These are phyloP conservation scores for Fulica atra DNA, from an alignment of 2,113 vertebrate species.

Conservation along the genomic window DNA sequence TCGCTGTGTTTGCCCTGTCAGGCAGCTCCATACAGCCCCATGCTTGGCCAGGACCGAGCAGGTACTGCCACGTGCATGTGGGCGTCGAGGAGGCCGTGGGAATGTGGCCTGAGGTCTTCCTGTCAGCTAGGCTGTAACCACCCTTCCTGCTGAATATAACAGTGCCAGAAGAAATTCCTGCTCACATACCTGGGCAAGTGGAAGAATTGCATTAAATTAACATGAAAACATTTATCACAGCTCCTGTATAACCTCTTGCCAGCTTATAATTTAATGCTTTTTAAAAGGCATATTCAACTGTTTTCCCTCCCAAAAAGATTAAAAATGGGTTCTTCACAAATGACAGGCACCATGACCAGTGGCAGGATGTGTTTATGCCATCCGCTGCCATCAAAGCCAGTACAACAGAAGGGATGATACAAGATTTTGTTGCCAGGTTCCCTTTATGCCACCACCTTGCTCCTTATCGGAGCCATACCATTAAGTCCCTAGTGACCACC, in stretches of 20 bases:
- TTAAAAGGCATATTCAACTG: constrained; percentile 11
- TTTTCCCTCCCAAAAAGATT: neutral
- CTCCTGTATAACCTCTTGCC: constrained; percentile 22
- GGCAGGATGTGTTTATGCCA: neutral
- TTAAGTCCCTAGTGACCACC: neutral
- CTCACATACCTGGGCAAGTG: constrained; percentile 12
- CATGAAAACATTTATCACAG: constrained; percentile 24
- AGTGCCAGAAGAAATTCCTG: neutral
- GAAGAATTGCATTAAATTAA: constrained; percentile 8
- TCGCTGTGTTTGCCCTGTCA: fast-evolving
- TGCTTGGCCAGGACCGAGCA: neutral
- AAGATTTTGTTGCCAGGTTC: neutral
- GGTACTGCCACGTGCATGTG: fast-evolving
- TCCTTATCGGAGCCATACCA: neutral
- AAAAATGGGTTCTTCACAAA: constrained; percentile 38
- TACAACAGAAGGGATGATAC: neutral
- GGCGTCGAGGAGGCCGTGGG: neutral
- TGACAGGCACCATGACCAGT: neutral
- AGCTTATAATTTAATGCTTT: constrained; percentile 41
- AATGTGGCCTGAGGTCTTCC: neutral
- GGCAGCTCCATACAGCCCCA: neutral
- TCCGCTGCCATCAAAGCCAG: neutral
- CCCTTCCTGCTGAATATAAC: neutral
- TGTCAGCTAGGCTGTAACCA: neutral
- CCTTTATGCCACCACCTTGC: neutral